Evolutionary conservation across 1,140 invertebrate genomes (phyloP), one percentile per base, ranked within the genome.

Genomic region (Drosophila tani): DNA sequence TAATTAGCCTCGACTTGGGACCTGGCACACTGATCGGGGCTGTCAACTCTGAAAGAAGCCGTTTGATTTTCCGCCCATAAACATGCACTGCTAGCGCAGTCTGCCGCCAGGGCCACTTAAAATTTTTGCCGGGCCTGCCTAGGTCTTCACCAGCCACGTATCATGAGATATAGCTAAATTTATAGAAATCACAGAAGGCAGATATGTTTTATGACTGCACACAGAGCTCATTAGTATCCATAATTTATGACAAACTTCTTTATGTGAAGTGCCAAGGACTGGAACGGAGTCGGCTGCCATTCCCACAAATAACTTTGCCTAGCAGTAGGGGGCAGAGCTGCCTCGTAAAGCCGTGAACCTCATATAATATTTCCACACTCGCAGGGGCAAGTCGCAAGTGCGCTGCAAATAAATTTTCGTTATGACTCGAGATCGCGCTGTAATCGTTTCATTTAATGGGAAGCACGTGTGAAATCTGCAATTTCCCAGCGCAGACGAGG

Each of bases 381-480:
- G 53, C 55, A 46, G 80, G 77, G 67, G 29, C 56, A 51, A 46
- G 62, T 41, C 45, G 75, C 47, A 53, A 59, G 51, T 67, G 74
- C 67, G 68, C 68, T 71, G 85, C 85, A 90, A 91, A 91, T 91
- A 91, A 91, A 91, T 91, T 91, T 87, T 76, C 85, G 66, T 91
- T 91, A 91, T 81, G 75, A 87, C 80, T 79, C 45, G 46, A 67
- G 78, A 90, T 88, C 81, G 78, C 77, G 68, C 65, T 67, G 80
- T 81, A 87, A 87, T 87, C 84, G 84, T 87, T 87, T 65, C 87
- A 77, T 87, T 91, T 91, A 91, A 91, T 91, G 81, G 87, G 87
- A 84, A 91, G 82, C 87, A 91, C 87, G 83, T 91, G 87, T 91
- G 87, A 91, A 82, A 84, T 75, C 81, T 79, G 71, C 71, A 84